phyloP scores from a whole-genome alignment of 2,888 invertebrate genomes.

The Psococerastis gibbosa region DNA sequence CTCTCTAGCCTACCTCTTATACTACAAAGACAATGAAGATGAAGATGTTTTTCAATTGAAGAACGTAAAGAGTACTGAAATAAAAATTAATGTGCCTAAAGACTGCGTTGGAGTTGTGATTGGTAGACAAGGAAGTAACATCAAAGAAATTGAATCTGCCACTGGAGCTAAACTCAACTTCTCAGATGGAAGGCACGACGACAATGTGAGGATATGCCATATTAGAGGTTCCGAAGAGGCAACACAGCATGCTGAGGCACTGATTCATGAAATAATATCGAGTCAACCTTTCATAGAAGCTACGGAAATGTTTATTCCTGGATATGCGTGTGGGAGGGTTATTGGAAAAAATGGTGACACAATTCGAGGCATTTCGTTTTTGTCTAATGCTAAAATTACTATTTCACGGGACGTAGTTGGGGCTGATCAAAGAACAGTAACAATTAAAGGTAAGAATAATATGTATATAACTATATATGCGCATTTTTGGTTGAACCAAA shows the following conservation, averaged over 20 bases:
- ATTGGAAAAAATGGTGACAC: conserved; percentile 57
- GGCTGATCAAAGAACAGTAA: conserved; percentile 22
- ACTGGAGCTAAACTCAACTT: conserved; percentile 43
- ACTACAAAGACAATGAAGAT: conserved; percentile 16
- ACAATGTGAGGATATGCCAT: conserved; percentile 39
- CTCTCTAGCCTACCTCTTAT: conserved; percentile 7
- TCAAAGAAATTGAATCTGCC: conserved; percentile 53
- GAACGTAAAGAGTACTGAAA: conserved; percentile 15
- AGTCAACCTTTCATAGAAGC: conserved; percentile 48
- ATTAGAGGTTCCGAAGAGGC: conserved; percentile 48
- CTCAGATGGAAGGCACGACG: conserved; percentile 29
- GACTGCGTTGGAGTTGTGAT: conserved; percentile 26
- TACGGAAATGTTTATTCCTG: conserved; percentile 45
- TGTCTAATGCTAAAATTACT: conserved; percentile 52
- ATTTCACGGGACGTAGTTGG: conserved; percentile 21
- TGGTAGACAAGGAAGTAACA: conserved; percentile 52
- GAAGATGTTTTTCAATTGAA: conserved; percentile 15
- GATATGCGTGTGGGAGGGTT: conserved; percentile 43
- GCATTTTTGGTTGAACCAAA: no score
- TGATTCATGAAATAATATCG: conserved; percentile 45
- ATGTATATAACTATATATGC: no score
- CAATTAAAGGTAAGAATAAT: not conserved
- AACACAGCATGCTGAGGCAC: conserved; percentile 48
- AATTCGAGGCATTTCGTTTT: conserved; percentile 47
- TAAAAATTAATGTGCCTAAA: conserved; percentile 23